A percentile compares a stretch with the other conserved stretches of the same genome.
phyloP scores from a whole-genome alignment of 2,113 vertebrate species.

The Halcyon senegalensis region DNA sequence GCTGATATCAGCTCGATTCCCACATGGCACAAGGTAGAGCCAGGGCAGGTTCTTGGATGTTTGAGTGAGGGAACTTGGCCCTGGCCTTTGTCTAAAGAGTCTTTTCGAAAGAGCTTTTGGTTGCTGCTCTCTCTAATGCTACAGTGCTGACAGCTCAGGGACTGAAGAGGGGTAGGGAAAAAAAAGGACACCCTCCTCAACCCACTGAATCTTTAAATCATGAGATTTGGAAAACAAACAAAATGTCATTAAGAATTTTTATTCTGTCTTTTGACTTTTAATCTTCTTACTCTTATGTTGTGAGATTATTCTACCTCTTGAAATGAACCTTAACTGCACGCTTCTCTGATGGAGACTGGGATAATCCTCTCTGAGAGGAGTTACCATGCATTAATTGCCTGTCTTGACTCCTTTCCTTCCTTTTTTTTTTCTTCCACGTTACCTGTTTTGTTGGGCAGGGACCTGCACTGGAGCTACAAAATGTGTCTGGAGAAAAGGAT shows the following conservation, averaged over 20 bases:
- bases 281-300: background rate
- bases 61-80: background rate
- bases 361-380: background rate
- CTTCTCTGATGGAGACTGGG: background rate
- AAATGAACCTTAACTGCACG: background rate
- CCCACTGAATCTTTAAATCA: background rate
- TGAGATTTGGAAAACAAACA: slow-evolving; percentile 8
- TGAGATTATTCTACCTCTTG: background rate
- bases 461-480: background rate
- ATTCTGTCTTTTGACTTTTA: slow-evolving; percentile 2
- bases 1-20: background rate
- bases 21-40: background rate
- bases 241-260: background rate
- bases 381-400: background rate
- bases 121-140: background rate
- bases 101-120: background rate
- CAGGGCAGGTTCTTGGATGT: background rate
- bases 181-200: background rate
- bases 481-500: background rate
- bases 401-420: background rate
- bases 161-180: background rate
- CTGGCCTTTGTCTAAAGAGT: background rate
- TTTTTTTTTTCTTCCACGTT: background rate
- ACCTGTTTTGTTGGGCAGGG: background rate
- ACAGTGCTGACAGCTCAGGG: background rate